Conservation (phyloP, 2,113 vertebrate genomes). For the Chauna torquata region DNA sequence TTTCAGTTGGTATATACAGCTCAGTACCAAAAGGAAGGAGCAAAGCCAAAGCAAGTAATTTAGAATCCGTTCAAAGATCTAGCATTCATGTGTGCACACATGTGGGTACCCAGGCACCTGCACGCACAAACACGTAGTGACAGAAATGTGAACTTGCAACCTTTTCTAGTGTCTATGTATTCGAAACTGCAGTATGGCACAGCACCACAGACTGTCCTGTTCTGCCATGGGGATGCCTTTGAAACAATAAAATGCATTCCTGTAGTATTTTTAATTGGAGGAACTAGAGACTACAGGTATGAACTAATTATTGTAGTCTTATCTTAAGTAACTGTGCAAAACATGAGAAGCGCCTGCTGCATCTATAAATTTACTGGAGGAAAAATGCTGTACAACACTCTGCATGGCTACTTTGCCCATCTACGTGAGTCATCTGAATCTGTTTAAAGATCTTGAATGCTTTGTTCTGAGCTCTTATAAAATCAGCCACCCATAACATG, state of each 20-base stretch:
- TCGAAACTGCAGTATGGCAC: neutral
- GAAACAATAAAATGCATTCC: neutral
- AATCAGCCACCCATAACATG: neutral
- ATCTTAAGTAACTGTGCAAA: neutral
- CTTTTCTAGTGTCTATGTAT: neutral
- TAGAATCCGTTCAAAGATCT: neutral
- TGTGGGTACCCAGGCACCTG: neutral
- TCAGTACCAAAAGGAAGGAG: neutral
- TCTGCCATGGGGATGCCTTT: neutral
- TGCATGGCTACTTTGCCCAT: neutral
- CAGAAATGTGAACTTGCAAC: fast-evolving
- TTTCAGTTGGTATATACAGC: neutral
- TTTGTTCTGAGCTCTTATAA: slow-evolving; percentile 5
- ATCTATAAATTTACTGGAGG: neutral
- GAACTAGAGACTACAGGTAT: neutral
- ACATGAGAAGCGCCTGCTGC: neutral
- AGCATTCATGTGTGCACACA: neutral
- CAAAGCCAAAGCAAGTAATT: neutral
- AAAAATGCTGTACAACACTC: neutral
- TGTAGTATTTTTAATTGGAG: neutral
- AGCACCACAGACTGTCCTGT: neutral
- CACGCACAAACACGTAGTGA: neutral
- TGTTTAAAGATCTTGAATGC: neutral
- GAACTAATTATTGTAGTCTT: neutral
- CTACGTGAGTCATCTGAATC: neutral